These are phyloP conservation scores for Melipona bicolor DNA, from an alignment of 2,888 invertebrate species.

Conservation along the genomic window DNA sequence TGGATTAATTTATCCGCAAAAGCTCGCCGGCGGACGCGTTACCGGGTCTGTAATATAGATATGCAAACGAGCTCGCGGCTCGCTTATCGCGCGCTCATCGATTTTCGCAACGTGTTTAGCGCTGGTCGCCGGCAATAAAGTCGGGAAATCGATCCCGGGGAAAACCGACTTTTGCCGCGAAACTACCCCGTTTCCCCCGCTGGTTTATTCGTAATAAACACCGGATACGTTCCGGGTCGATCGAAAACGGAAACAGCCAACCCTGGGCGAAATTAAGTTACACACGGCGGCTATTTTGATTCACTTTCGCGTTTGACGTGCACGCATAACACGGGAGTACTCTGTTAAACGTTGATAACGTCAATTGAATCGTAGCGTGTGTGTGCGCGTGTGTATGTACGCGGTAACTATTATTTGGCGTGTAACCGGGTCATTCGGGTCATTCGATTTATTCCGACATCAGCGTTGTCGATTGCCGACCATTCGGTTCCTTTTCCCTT, in stretches of 20 bases:
- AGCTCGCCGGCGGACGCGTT: slow-evolving; percentile 46
- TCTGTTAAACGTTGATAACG: slow-evolving; percentile 1
- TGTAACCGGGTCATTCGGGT: slow-evolving; percentile 9
- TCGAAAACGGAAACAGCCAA: neutral
- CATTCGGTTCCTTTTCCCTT: neutral
- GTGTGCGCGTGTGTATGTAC: no score
- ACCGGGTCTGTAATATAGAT: slow-evolving; percentile 55
- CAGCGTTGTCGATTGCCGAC: slow-evolving; percentile 3
- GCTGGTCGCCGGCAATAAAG: slow-evolving; percentile 57
- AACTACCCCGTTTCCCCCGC: neutral
- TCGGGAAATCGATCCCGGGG: slow-evolving; percentile 47
- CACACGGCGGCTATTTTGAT: neutral
- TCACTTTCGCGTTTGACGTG: neutral
- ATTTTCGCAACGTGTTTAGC: slow-evolving; percentile 63
- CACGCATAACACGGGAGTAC: neutral
- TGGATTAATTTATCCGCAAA: slow-evolving; percentile 59
- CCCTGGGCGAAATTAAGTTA: slow-evolving; percentile 2
- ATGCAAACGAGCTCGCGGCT: slow-evolving; percentile 65
- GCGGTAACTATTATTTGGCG: slow-evolving; percentile 3
- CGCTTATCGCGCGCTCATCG: slow-evolving; percentile 67
- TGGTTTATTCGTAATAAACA: neutral
- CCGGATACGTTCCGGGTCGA: neutral
- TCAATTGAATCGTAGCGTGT: neutral
- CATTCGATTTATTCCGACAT: slow-evolving; percentile 19
- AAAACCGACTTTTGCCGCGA: slow-evolving; percentile 26